Evolutionary conservation across 2,113 vertebrate genomes (phyloP), one percentile per base, ranked within the genome.

Genomic region (Accipiter cooperii): DNA sequence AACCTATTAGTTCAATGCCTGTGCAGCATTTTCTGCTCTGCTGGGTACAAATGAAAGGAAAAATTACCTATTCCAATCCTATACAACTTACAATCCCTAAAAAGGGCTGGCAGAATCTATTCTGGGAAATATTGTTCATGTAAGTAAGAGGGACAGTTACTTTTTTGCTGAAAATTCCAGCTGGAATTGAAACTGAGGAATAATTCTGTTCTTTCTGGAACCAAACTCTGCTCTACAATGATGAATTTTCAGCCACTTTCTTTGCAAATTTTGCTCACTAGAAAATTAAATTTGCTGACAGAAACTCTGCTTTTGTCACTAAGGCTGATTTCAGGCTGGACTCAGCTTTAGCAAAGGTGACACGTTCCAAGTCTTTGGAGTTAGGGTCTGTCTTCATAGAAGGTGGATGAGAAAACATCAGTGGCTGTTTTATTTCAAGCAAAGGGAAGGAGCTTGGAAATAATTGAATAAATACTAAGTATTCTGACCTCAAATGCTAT

Each of bases 11-110:
- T 96, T 92, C 42, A 24, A 84, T 1, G 20, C 73, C 63, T 96
- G 92, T 70, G 79, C 49, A 97, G 66, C 74, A 79, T 94, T 96
- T 95, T 96, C 92, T 96, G 96, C 90, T 96, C 90, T 91, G 71
- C 44, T 96, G 83, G 65, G 46, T 93, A 94, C 58, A 93, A 97
- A 78, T 92, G 91, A 96, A 92, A 96, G 63, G 63, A 89, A 93
- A 96, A 96, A 91, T 88, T 84, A 95, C 88, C 91, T 93, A 80
- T 92, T 94, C 91, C 88, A 92, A 90, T 46, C 52, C 91, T 88
- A 49, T 89, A 94, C 94, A 89, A 38, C 68, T 87, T n/a, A 0
- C 44, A 94, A 38, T 83, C 68, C 58, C 13, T 85, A 92, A 79
- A 85, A 95, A 58, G n/a, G 51, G 17, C 36, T 92, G 85, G 79